phyloP scores from a whole-genome alignment of 2,888 invertebrate species.

The Spisula subtruncata region DNA sequence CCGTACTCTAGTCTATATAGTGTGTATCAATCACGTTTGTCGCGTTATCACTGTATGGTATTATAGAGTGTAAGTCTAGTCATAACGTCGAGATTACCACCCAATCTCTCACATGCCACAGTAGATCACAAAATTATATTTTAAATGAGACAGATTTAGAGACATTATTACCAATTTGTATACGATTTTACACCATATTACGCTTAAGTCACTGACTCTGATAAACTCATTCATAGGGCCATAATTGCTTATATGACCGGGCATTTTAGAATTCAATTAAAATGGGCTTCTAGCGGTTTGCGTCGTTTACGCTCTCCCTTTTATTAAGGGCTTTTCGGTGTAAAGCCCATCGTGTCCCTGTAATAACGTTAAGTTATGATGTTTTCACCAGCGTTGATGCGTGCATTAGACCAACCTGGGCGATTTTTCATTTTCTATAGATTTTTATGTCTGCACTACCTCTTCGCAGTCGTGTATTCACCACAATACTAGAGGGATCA shows the following conservation, averaged over 20 bases:
- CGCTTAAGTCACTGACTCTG: neutral
- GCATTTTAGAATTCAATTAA: conserved; percentile 27
- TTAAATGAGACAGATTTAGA: conserved; percentile 8
- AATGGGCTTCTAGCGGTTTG: neutral
- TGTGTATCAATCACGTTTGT: neutral
- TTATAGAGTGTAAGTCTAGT: neutral
- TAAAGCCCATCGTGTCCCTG: neutral
- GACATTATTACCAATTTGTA: conserved; percentile 1
- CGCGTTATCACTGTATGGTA: neutral
- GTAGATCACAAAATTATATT: conserved; percentile 8
- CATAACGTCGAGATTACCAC: neutral
- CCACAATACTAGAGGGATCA: neutral
- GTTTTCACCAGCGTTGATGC: conserved; percentile 3
- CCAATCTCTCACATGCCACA: neutral
- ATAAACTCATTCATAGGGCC: conserved; percentile 11
- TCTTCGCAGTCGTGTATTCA: conserved; percentile 13
- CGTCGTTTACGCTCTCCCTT: neutral
- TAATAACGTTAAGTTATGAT: conserved; percentile 9
- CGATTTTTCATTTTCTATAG: neutral
- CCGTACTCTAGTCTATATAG: neutral
- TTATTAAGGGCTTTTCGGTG: neutral
- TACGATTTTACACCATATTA: conserved; percentile 13
- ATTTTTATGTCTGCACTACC: neutral
- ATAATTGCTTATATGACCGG: conserved; percentile 11
- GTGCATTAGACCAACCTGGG: neutral